Conservation (phyloP, 2,888 invertebrate genomes). For the Lasioglossum lativentre region DNA sequence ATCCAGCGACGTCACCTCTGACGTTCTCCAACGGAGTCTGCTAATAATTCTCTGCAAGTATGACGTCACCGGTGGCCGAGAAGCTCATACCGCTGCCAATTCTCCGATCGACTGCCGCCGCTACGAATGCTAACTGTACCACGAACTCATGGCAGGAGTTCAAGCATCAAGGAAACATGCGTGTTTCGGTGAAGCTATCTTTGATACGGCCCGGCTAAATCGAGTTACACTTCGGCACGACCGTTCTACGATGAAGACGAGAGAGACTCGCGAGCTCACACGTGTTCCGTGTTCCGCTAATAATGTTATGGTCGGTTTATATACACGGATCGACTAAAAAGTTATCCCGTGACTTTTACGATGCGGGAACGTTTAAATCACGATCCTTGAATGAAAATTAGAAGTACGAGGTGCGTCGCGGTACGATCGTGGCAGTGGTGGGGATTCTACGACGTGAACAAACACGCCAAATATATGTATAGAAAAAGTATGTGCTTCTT, state of each 20-base stretch:
- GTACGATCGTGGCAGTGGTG: too few relatives aligned
- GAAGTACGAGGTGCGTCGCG: too few relatives aligned
- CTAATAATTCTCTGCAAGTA: constrained; percentile 5
- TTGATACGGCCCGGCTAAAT: background rate
- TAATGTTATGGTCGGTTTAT: background rate
- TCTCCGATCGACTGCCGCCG: background rate
- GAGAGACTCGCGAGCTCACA: background rate
- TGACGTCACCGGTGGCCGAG: constrained; percentile 12
- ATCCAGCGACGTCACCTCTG: constrained; percentile 34
- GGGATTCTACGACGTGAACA: too few relatives aligned
- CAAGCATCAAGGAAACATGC: constrained; percentile 4
- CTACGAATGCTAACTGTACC: background rate
- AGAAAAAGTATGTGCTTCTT: too few relatives aligned
- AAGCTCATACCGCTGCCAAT: background rate
- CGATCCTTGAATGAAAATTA: too few relatives aligned
- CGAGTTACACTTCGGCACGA: background rate
- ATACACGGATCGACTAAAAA: background rate
- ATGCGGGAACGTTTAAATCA: background rate
- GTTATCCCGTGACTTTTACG: background rate
- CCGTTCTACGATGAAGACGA: background rate
- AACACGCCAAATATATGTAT: too few relatives aligned
- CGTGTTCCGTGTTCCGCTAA: background rate
- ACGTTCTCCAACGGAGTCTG: background rate
- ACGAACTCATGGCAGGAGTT: constrained; percentile 1
- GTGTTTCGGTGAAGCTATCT: background rate